phyloP scores from a whole-genome alignment of 2,113 vertebrate species.

The Beaufortia kweichowensis region DNA sequence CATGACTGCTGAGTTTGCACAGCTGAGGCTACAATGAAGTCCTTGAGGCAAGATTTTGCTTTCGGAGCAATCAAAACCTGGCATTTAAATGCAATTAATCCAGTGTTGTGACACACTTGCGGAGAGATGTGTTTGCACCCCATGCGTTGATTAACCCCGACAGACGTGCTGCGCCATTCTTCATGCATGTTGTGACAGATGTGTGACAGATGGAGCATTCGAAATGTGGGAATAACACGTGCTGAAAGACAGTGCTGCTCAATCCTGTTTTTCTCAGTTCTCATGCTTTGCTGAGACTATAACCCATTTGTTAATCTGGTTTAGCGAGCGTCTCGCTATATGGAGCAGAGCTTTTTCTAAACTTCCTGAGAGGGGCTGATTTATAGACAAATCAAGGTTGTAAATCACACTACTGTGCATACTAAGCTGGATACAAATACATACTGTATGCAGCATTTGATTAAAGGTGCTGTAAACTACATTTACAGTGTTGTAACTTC shows the following conservation, averaged over 20 bases:
- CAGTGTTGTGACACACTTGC: background rate
- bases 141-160: conserved; percentile 15
- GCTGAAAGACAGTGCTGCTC: background rate
- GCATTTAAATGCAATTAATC: conserved; percentile 20
- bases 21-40: conserved; percentile 24
- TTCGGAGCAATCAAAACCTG: conserved; percentile 25
- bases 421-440: too few species aligned
- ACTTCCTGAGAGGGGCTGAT: background rate
- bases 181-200: conserved; percentile 25
- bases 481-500: too few species aligned
- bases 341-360: background rate
- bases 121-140: conserved; percentile 34
- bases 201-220: conserved; percentile 3
- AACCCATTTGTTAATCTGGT: conserved; percentile 6
- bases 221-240: background rate
- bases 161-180: conserved; percentile 1
- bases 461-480: too few species aligned
- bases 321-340: background rate
- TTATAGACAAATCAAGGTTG: background rate
- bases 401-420: too few species aligned
- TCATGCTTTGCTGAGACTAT: conserved; percentile 4
- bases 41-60: background rate
- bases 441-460: too few species aligned
- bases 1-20: conserved; percentile 23
- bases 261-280: background rate